Evolutionary conservation across 2,113 vertebrate genomes (phyloP), one percentile per base, ranked within the genome.

Genomic region (Reinhardtius hippoglossoides): DNA sequence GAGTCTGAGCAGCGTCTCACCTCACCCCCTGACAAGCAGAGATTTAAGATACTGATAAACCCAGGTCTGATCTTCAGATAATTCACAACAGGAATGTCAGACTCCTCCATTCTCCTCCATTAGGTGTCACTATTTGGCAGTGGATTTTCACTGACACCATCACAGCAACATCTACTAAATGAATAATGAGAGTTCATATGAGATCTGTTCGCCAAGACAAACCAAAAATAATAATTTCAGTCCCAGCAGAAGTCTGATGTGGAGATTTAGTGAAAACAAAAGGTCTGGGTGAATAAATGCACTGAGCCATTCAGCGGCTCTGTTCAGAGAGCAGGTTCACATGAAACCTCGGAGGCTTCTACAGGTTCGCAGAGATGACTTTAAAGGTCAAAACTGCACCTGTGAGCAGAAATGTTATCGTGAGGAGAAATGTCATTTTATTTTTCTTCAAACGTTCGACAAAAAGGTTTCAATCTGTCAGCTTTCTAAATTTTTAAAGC

Each of bases 331-430:
- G 54, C 60, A 74, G 60, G 65, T 52, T 82, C 69, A 73, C 61
- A 85, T 84, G 86, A 82, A 85, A 82, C 60, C 80, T 20, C 73
- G 81, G 86, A 82, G 80, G 66, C 62, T 81, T 92, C 88, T 84
- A 91, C 91, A 91, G 81, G 91, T 87, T 80, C 88, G 55, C 40
- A 44, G 27, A 59, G 66, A 67, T 20, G 57, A 82, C 60, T 86
- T n/a, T 83, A 92, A 88, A 92, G 91, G 87, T 86, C 85, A 90
- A 35, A 78, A 42, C 74, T 61, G 74, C 70, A 82, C 9, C 70
- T 69, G 24, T 46, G 27, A 71, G 52, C 62, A 31, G 35, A 67
- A 83, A 74, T 68, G 48, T 70, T 80, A 75, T 76, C 9, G 26
- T 13, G 31, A 54, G 56, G 55, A 81, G 9, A 37, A 37, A 37